These are phyloP conservation scores for Lomographa bimaculata DNA, from an alignment of 2,888 invertebrate species.

Conservation along the genomic window DNA sequence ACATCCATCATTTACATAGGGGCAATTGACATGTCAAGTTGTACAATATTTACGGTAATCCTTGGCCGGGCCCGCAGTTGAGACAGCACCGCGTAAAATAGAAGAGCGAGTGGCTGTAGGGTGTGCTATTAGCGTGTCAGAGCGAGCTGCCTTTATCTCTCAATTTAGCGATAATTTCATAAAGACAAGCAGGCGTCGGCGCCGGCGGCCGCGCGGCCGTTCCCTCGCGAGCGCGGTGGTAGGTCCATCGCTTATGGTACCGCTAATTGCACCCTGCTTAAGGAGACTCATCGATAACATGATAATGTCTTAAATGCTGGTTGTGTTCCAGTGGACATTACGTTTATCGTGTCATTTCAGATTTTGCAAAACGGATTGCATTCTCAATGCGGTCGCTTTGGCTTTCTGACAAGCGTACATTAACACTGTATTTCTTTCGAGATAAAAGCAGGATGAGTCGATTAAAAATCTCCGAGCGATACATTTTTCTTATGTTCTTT, in stretches of 20 bases:
- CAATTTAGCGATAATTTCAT: conserved; percentile 78
- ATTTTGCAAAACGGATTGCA: conserved; percentile 17
- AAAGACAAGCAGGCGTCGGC: conserved; percentile 52
- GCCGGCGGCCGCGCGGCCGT: conserved; percentile 42
- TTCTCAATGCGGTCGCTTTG: conserved; percentile 15
- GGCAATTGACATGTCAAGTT: conserved; percentile 30
- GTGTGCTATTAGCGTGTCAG: conserved; percentile 70
- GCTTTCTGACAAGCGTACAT: conserved; percentile 9
- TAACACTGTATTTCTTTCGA: conserved; percentile 4
- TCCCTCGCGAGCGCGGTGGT: conserved; percentile 48
- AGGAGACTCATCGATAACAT: conserved; percentile 73
- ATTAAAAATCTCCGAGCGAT: conserved; percentile 3
- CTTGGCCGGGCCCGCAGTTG: conserved; percentile 7
- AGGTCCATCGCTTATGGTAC: conserved; percentile 59
- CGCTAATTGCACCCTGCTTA: conserved; percentile 74
- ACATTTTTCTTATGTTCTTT: conserved; percentile 6
- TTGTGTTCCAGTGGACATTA: conserved; percentile 54
- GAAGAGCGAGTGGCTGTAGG: conserved; percentile 46
- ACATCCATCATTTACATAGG: conserved; percentile 31
- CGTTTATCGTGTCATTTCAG: conserved; percentile 54
- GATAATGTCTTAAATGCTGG: conserved; percentile 74
- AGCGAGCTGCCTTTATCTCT: conserved; percentile 68
- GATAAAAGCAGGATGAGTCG: not conserved
- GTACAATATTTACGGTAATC: conserved; percentile 29
- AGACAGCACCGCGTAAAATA: conserved; percentile 57